A percentile compares a stretch with the other conserved stretches of the same genome.
Conservation (phyloP, 2,113 vertebrate genomes). For the Odobenus rosmarus region DNA sequence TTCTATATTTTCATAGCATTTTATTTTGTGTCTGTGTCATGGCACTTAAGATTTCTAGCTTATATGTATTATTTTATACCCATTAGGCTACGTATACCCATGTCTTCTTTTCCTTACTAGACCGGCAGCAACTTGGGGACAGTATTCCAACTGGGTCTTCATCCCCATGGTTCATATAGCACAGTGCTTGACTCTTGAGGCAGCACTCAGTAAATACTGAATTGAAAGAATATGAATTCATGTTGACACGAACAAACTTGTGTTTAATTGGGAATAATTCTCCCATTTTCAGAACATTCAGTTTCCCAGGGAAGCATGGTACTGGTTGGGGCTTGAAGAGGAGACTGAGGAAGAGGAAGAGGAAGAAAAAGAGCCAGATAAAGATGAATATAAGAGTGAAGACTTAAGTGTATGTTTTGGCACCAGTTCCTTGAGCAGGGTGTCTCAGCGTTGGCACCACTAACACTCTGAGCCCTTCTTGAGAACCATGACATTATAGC, state of each 20-base stretch:
- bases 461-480: neutral
- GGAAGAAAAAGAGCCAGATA: slow-evolving; percentile 80
- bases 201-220: neutral
- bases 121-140: neutral
- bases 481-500: neutral
- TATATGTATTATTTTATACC: neutral
- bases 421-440: neutral
- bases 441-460: neutral
- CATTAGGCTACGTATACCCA: neutral
- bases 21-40: neutral
- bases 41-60: neutral
- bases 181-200: neutral
- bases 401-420: slow-evolving; percentile 88
- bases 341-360: slow-evolving; percentile 87
- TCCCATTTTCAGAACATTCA: slow-evolving; percentile 87
- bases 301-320: slow-evolving; percentile 93
- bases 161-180: neutral
- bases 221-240: neutral
- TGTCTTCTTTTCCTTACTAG: neutral
- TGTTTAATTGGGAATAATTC: slow-evolving; percentile 39
- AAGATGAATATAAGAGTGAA: slow-evolving; percentile 84
- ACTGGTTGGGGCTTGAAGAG: slow-evolving; percentile 89
- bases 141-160: neutral
- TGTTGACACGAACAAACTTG: neutral
- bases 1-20: neutral